Evolutionary conservation across 2,888 invertebrate genomes (phyloP).

Genomic region (Drymonia ruficornis): DNA sequence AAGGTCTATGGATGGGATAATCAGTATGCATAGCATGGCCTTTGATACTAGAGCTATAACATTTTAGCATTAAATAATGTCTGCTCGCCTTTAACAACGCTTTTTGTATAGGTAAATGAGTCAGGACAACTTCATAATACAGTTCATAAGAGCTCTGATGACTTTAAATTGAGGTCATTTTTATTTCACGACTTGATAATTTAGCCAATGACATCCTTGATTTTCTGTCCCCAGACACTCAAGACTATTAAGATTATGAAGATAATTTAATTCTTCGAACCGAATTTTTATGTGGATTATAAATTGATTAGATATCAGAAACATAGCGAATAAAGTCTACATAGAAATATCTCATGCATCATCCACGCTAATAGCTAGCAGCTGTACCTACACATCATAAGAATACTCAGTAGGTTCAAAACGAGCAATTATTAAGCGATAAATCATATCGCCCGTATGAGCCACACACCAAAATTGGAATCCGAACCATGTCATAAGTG

Average conservation of each 20-base stretch:
- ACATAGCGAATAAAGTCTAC: no score
- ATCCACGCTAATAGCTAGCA: background rate
- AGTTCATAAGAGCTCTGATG: background rate
- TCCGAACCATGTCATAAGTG: slow-evolving; percentile 29
- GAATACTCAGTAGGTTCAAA: background rate
- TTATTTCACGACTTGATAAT: slow-evolving; percentile 2
- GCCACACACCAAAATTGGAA: slow-evolving; percentile 32
- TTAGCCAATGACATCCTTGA: slow-evolving; percentile 1
- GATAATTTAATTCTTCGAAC: no score
- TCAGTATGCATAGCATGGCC: background rate
- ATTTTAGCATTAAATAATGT: background rate
- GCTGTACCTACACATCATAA: background rate
- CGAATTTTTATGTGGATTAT: no score
- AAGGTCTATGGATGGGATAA: slow-evolving; percentile 1
- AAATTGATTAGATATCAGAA: no score
- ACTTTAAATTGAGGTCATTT: background rate
- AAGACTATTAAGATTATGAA: no score
- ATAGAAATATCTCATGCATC: no score
- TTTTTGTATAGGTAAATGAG: background rate
- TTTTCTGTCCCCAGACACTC: no score
- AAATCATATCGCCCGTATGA: slow-evolving; percentile 9
- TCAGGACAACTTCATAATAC: background rate
- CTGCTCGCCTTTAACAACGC: background rate
- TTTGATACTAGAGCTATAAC: background rate
- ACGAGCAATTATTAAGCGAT: slow-evolving; percentile 12